Percentiles rank a stretch among this genome's conserved stretches.
These are phyloP conservation scores for Aphodius sticticus DNA, from an alignment of 2,888 invertebrate species.

Conservation along the genomic window DNA sequence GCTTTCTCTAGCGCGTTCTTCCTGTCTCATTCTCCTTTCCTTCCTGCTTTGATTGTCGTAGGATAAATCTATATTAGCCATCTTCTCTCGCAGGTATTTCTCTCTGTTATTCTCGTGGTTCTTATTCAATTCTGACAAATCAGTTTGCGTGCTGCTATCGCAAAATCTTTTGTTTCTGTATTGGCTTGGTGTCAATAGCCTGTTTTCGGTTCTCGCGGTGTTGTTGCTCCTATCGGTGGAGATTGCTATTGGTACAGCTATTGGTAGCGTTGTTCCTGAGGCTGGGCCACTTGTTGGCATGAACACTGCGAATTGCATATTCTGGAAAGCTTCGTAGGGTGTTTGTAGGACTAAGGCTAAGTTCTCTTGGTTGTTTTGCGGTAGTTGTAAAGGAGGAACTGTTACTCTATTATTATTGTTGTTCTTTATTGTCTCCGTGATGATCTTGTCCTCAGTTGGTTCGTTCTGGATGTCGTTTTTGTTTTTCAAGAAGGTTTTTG, in stretches of 20 bases:
- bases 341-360: slow-evolving; percentile 58
- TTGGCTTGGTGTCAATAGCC: slow-evolving; percentile 67
- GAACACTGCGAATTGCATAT: slow-evolving; percentile 68
- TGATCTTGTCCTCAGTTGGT: slow-evolving; percentile 20
- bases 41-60: slow-evolving; percentile 63
- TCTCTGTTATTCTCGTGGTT: slow-evolving; percentile 51
- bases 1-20: slow-evolving; percentile 65
- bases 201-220: slow-evolving; percentile 58
- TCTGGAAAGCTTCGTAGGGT: slow-evolving; percentile 60
- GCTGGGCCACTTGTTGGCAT: slow-evolving; percentile 60
- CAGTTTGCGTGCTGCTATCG: slow-evolving; percentile 77
- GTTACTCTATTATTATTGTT: slow-evolving; percentile 28
- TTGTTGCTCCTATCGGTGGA: slow-evolving; percentile 45
- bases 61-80: slow-evolving; percentile 62
- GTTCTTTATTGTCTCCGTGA: slow-evolving; percentile 23
- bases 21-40: slow-evolving; percentile 64
- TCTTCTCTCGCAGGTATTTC: slow-evolving; percentile 52
- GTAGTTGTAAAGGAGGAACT: slow-evolving; percentile 34
- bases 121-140: slow-evolving; percentile 49
- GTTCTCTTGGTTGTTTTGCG: slow-evolving; percentile 38
- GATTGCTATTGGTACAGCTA: slow-evolving; percentile 51
- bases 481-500: slow-evolving; percentile 35
- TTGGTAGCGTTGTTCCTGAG: slow-evolving; percentile 50
- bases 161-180: slow-evolving; percentile 62
- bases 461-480: slow-evolving; percentile 25